These are phyloP conservation scores for Poecilia latipinna DNA, from an alignment of 2,113 vertebrate genomes.

Conservation along the genomic window DNA sequence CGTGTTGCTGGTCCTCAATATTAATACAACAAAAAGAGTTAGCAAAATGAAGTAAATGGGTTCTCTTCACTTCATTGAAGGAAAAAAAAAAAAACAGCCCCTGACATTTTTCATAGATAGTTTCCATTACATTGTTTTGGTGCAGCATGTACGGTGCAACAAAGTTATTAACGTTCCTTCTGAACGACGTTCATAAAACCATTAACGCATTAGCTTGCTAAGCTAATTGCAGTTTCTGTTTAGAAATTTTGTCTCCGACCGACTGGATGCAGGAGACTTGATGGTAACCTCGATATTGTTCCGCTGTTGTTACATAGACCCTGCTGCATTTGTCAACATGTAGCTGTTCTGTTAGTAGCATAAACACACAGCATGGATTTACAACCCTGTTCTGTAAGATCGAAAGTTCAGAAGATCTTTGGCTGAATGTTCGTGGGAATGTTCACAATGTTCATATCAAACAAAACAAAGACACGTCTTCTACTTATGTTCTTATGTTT, in stretches of 20 bases:
- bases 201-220: constrained; percentile 20
- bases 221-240: constrained; percentile 14
- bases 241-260: neutral
- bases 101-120: neutral
- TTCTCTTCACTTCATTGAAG: neutral
- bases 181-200: neutral
- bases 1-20: neutral
- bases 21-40: neutral
- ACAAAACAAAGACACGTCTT: too few relatives aligned
- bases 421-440: too few relatives aligned
- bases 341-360: too few relatives aligned
- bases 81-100: neutral
- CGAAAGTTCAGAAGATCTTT: too few relatives aligned
- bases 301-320: neutral
- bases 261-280: neutral
- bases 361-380: too few relatives aligned
- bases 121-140: neutral
- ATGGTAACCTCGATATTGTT: neutral
- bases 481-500: too few relatives aligned
- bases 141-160: too few relatives aligned
- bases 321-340: neutral
- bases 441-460: too few relatives aligned
- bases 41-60: neutral
- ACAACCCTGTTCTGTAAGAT: too few relatives aligned
- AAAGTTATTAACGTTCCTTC: neutral